phyloP scores from a whole-genome alignment of 1,140 invertebrate species.

The Drosophila simulans region DNA sequence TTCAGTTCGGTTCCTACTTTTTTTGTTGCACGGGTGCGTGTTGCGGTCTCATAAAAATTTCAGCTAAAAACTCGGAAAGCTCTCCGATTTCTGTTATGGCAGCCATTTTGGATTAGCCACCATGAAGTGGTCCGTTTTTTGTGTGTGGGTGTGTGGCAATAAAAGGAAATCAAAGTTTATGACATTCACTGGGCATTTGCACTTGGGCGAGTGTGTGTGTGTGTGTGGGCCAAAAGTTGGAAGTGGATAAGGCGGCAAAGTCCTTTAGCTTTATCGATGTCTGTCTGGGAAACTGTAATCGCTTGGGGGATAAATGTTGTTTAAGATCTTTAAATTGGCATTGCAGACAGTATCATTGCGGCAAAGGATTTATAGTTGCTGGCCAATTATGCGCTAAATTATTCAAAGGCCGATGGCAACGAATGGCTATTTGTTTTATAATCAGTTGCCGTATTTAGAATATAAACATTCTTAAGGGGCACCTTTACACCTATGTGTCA shows the following conservation, averaged over 20 bases:
- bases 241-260: slow-evolving; percentile 24
- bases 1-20: not conserved
- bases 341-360: not conserved
- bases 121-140: not conserved
- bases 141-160: slow-evolving; percentile 7
- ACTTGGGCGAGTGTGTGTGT: slow-evolving; percentile 29
- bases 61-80: slow-evolving; percentile 43
- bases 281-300: slow-evolving; percentile 1
- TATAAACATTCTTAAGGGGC: not conserved
- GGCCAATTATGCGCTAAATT: too few relatives aligned
- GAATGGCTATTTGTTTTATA: too few relatives aligned
- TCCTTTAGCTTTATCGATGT: slow-evolving; percentile 33
- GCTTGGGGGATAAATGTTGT: slow-evolving; percentile 8
- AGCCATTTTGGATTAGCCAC: slow-evolving; percentile 68
- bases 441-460: not conserved
- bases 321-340: slow-evolving; percentile 1
- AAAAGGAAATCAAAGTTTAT: slow-evolving; percentile 78
- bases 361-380: not conserved
- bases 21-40: slow-evolving; percentile 50
- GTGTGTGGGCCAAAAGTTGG: not conserved
- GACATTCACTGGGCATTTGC: slow-evolving; percentile 68
- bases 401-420: too few relatives aligned
- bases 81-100: slow-evolving; percentile 49
- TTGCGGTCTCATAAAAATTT: slow-evolving; percentile 74
- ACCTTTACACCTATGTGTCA: not conserved